These are phyloP conservation scores for Pseudococcus viburni DNA, from an alignment of 2,888 invertebrate genomes.

Conservation along the genomic window DNA sequence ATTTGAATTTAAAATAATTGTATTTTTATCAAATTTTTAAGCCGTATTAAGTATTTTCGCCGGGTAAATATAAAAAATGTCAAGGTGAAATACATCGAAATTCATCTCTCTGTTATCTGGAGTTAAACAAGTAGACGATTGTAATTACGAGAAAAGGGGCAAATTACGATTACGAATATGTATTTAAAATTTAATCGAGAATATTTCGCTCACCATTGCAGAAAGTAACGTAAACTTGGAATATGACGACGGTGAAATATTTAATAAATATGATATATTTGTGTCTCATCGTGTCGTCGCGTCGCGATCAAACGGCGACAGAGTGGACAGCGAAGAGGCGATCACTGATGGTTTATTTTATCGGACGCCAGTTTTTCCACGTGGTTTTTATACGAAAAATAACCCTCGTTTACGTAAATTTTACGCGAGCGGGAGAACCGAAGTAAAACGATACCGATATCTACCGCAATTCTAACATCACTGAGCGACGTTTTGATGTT, in stretches of 20 bases:
- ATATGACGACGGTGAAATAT: conserved; percentile 49
- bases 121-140: too few relatives aligned
- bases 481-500: conserved; percentile 43
- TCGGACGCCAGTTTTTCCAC: conserved; percentile 45
- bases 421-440: conserved; percentile 56
- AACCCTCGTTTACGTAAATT: conserved; percentile 15
- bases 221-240: conserved; percentile 59
- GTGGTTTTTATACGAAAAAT: not conserved
- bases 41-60: too few relatives aligned
- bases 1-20: too few relatives aligned
- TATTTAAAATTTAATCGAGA: not conserved
- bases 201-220: conserved; percentile 36
- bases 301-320: not conserved
- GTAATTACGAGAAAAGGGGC: too few relatives aligned
- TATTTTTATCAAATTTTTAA: too few relatives aligned
- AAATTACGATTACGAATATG: too few relatives aligned
- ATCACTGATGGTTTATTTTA: not conserved
- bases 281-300: conserved; percentile 53
- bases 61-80: too few relatives aligned
- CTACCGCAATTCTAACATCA: conserved; percentile 49
- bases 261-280: conserved; percentile 29
- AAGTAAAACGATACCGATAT: conserved; percentile 58
- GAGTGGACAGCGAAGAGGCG: not conserved
- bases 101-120: too few relatives aligned
- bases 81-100: too few relatives aligned